Percentiles rank a stretch among this genome's conserved stretches.
Conservation (phyloP, 2,797 vertebrate species). For the Leucoraja ocellata region DNA sequence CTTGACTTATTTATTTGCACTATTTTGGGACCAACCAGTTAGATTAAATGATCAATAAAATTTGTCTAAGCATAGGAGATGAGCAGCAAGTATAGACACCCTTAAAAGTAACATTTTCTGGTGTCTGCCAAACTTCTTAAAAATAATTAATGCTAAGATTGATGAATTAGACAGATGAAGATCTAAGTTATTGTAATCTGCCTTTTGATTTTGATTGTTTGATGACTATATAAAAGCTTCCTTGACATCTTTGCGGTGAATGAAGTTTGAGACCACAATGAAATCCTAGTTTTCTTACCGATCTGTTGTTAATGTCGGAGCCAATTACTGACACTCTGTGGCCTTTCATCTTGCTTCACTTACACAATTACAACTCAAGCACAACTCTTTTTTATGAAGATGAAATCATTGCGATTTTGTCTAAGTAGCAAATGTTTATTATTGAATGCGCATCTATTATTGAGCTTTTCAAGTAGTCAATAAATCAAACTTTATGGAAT, state of each 20-base stretch:
- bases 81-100: background rate
- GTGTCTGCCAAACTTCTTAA: background rate
- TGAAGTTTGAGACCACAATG: background rate
- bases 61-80: background rate
- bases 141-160: background rate
- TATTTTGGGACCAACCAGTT: background rate
- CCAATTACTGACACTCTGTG: background rate
- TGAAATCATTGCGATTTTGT: slow-evolving; percentile 3
- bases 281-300: background rate
- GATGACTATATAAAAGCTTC: background rate
- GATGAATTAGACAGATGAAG: slow-evolving; percentile 8
- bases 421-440: background rate
- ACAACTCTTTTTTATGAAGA: background rate
- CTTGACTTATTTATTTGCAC: background rate
- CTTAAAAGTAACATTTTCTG: background rate
- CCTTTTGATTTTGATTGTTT: slow-evolving; percentile 16
- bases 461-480: background rate
- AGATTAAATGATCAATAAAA: background rate
- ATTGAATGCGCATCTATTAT: background rate
- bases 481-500: background rate
- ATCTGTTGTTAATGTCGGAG: background rate
- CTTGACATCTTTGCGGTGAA: background rate
- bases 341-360: background rate
- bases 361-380: background rate
- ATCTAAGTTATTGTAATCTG: slow-evolving; percentile 24